Evolutionary conservation across 2,797 vertebrate species (phyloP), one percentile per base, ranked within the genome.

Genomic region (Oreochromis mossambicus): DNA sequence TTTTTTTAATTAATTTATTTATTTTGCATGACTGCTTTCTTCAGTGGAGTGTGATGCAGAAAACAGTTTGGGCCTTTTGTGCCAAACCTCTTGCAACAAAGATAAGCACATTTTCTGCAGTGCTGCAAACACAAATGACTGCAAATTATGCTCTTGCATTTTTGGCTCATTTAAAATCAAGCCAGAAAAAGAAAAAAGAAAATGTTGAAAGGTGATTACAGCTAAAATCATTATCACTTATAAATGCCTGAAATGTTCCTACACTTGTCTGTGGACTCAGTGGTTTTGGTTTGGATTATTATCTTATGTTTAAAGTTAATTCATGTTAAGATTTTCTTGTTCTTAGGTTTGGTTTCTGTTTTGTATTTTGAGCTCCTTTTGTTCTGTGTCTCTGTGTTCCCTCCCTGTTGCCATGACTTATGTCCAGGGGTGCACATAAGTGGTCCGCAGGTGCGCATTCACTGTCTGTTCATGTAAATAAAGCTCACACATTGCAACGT

Each of bases 1-100:
- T 70, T 10, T 15, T 15, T 21, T 68, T 2, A 2, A 68, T 70
- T 32, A 0, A 58, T 58, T 9, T 0, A 58, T 32, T 17, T 1
- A 17, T 6, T 32, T 32, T 58, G 55, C 41, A 17, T 43, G 38
- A 43, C 14, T 26, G 24, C 8, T 70, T 21, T 26, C 38, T 68
- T 68, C 36, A 14, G n/a, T 24, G 13, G 38, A 43, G 63, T 68
- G 38, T 24, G 38, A 43, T 70, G 66, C 13, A 70, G 66, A 70
- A 70, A 70, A 26, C 58, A 19, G 34, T 36, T 8, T 3, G 58
- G 34, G 34, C 34, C 19, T 2, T 63, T 63, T 32, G 34, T 63
- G 58, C 58, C 34, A n/a, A 63, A 38, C 58, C 6, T 63, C 10
- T 63, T 63, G 34, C 34, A 38, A 63, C 6, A 68, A 43, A 68